Percentiles rank a stretch among this genome's conserved stretches.
phyloP scores from a whole-genome alignment of 1,140 invertebrate species.

The Cepaea nemoralis region DNA sequence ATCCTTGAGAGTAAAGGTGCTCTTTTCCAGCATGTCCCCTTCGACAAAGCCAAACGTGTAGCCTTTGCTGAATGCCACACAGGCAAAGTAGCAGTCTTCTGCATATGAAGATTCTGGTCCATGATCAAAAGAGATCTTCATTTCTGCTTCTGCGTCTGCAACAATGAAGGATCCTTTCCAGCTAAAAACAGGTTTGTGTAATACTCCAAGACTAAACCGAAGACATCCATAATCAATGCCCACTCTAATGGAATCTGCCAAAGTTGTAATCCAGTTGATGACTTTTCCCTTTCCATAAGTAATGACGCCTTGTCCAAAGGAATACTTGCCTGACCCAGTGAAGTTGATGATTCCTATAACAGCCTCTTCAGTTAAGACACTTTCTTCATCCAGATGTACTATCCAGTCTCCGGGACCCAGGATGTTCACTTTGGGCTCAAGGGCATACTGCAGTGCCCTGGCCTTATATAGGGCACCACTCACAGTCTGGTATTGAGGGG shows the following conservation, averaged over 20 bases:
- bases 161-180: slow-evolving; percentile 82
- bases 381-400: slow-evolving; percentile 97
- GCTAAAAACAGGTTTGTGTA: slow-evolving; percentile 94
- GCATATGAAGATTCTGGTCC: slow-evolving; percentile 95
- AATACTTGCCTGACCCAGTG: slow-evolving; percentile 95
- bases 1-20: slow-evolving; percentile 93
- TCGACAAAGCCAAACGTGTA: slow-evolving; percentile 74
- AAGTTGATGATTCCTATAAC: slow-evolving; percentile 93
- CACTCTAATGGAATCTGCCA: slow-evolving; percentile 95
- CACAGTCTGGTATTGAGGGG: slow-evolving; percentile 86
- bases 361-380: slow-evolving; percentile 91
- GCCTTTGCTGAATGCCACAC: slow-evolving; percentile 80
- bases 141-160: slow-evolving; percentile 86
- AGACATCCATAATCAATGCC: slow-evolving; percentile 92
- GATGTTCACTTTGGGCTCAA: slow-evolving; percentile 92
- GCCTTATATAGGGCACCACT: slow-evolving; percentile 95
- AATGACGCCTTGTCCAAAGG: slow-evolving; percentile 97
- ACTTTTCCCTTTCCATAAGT: slow-evolving; percentile 97
- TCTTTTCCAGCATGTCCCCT: slow-evolving; percentile 97
- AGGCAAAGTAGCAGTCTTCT: slow-evolving; percentile 96
- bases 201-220: slow-evolving; percentile 90
- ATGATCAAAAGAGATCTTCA: slow-evolving; percentile 92
- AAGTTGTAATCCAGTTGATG: slow-evolving; percentile 95
- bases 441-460: slow-evolving; percentile 93
- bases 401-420: slow-evolving; percentile 76